Percentiles rank a stretch among this genome's conserved stretches.
phyloP scores from a whole-genome alignment of 2,888 invertebrate species.

The Sarcophaga variegata region DNA sequence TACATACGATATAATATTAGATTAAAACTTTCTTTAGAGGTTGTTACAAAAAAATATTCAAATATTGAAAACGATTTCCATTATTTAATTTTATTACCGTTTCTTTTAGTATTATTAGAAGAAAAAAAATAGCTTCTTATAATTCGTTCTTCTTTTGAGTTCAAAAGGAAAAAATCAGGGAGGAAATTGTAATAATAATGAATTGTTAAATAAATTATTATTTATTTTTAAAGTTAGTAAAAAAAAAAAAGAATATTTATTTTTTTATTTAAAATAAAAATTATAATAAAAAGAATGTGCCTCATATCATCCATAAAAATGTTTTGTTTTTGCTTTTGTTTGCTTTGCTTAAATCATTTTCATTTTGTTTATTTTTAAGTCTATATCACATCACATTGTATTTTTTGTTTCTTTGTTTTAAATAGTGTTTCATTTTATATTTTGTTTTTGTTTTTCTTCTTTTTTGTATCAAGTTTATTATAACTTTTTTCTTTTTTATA shows the following conservation, averaged over 20 bases:
- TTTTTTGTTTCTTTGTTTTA: conserved; percentile 71
- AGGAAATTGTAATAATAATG: conserved; percentile 42
- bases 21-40: conserved; percentile 12
- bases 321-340: conserved; percentile 54
- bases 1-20: conserved; percentile 68
- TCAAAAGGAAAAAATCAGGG: not conserved
- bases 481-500: conserved; percentile 58
- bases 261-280: conserved; percentile 48
- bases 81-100: conserved; percentile 25
- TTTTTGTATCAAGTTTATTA: conserved; percentile 38
- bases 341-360: conserved; percentile 52
- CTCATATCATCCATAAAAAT: conserved; percentile 80
- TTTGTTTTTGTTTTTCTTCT: conserved; percentile 28
- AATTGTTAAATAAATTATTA: conserved; percentile 37
- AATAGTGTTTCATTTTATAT: conserved; percentile 60
- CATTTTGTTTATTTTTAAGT: conserved; percentile 73
- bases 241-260: conserved; percentile 13
- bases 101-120: conserved; percentile 12
- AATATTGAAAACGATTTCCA: conserved; percentile 38
- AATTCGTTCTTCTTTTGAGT: conserved; percentile 19
- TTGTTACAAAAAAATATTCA: conserved; percentile 12
- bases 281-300: conserved; percentile 74
- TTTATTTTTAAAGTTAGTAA: conserved; percentile 50
- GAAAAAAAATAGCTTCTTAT: conserved; percentile 39
- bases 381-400: conserved; percentile 80